Evolutionary conservation across 1,140 invertebrate genomes (phyloP).

Genomic region (Drosophila kurseongensis): DNA sequence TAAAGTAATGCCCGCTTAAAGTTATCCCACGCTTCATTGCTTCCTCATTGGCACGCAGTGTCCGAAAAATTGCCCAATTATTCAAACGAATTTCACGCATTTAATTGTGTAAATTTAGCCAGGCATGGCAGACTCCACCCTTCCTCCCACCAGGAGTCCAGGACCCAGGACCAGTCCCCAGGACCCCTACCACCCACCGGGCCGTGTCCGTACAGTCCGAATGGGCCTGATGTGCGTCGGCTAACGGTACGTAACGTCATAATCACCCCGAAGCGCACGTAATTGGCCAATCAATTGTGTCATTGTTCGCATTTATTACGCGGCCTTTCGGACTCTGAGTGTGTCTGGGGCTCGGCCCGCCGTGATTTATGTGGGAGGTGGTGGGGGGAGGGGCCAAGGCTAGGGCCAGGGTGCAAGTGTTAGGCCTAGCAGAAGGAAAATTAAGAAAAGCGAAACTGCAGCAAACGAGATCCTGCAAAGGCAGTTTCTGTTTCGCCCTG

Average conservation of each 20-base stretch:
- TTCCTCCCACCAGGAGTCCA: slow-evolving; percentile 7
- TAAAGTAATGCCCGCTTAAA: slow-evolving; percentile 25
- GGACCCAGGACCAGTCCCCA: neutral
- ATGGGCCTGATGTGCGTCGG: slow-evolving; percentile 38
- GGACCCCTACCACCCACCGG: neutral
- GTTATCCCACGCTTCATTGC: neutral
- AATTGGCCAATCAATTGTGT: slow-evolving; percentile 84
- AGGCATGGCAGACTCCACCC: slow-evolving; percentile 74
- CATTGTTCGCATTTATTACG: slow-evolving; percentile 84
- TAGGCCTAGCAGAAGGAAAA: slow-evolving; percentile 30
- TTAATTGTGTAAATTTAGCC: slow-evolving; percentile 82
- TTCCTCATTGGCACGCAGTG: slow-evolving; percentile 17
- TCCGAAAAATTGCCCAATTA: slow-evolving; percentile 78
- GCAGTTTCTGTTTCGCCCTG: slow-evolving; percentile 54
- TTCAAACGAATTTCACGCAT: slow-evolving; percentile 82
- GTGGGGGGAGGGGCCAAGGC: neutral
- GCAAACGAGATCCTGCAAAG: slow-evolving; percentile 56
- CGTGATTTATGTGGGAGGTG: slow-evolving; percentile 66
- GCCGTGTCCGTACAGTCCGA: slow-evolving; percentile 10
- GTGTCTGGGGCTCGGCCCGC: slow-evolving; percentile 24
- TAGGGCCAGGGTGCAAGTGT: slow-evolving; percentile 13
- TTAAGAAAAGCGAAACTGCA: slow-evolving; percentile 26
- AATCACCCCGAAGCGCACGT: slow-evolving; percentile 81
- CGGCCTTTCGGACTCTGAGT: slow-evolving; percentile 54
- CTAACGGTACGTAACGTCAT: slow-evolving; percentile 81